Conservation (phyloP, 2,113 vertebrate species). For the Tonatia bakeri region DNA sequence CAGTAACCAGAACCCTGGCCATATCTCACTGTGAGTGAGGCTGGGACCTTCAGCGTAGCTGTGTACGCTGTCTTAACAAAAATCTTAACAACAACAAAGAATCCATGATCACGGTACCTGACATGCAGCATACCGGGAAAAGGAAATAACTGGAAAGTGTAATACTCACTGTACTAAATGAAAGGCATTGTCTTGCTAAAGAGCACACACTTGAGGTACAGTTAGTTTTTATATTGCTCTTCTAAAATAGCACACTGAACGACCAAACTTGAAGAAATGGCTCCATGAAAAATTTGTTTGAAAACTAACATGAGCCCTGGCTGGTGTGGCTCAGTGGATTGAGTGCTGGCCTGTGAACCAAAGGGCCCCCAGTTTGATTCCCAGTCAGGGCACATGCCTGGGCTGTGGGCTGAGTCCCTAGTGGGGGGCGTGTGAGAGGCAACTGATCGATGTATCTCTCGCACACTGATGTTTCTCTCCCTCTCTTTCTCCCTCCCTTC, state of each 20-base stretch:
- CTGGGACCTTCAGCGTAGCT: background rate
- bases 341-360: no score
- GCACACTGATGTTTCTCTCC: no score
- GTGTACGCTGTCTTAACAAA: background rate
- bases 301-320: conserved; percentile 21
- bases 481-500: no score
- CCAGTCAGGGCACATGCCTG: no score
- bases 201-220: background rate
- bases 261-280: conserved; percentile 2
- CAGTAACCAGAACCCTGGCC: background rate
- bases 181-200: conserved; percentile 2
- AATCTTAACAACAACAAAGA: no score
- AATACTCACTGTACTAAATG: background rate
- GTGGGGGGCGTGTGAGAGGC: no score
- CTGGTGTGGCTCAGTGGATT: no score
- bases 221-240: background rate
- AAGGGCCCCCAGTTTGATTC: no score
- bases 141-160: background rate
- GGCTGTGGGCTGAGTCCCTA: no score
- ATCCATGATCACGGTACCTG: background rate
- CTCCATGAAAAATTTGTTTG: background rate
- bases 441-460: no score
- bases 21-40: background rate
- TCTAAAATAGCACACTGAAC: background rate
- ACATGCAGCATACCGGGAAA: background rate